phyloP scores from a whole-genome alignment of 2,888 invertebrate genomes.

The Agrochola lota region DNA sequence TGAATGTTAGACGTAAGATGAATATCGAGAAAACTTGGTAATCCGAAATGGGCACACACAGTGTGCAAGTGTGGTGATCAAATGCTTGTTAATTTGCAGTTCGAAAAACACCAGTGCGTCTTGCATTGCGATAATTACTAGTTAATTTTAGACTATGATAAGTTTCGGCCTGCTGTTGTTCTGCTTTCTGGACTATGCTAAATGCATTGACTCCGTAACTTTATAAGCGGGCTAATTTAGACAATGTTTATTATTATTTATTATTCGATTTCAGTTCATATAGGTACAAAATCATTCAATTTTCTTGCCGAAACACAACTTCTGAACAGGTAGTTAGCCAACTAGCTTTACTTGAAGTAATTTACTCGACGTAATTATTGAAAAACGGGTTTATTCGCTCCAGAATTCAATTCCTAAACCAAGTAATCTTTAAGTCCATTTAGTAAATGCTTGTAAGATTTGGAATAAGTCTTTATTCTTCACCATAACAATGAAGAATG shows the following conservation, averaged over 20 bases:
- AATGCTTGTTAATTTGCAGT: background rate
- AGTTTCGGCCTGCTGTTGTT: background rate
- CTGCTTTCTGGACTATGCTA: background rate
- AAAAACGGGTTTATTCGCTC: conserved; percentile 13
- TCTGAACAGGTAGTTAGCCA: background rate
- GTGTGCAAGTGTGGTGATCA: background rate
- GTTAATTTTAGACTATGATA: background rate
- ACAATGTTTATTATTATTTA: no score
- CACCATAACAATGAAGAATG: background rate
- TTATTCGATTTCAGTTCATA: background rate
- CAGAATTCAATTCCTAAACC: background rate
- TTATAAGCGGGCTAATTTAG: background rate
- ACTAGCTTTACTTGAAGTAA: conserved; percentile 6
- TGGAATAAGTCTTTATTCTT: background rate
- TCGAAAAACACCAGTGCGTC: no score
- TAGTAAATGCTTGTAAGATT: no score
- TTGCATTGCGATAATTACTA: background rate
- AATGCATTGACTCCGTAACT: no score
- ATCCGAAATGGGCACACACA: background rate
- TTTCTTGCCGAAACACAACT: background rate
- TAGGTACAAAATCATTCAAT: background rate
- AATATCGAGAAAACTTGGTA: background rate
- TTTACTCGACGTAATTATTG: conserved; percentile 22
- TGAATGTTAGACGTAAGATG: background rate
- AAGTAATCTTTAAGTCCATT: background rate